Conservation (phyloP, 2,888 invertebrate genomes). For the Eubasilissa splendida region DNA sequence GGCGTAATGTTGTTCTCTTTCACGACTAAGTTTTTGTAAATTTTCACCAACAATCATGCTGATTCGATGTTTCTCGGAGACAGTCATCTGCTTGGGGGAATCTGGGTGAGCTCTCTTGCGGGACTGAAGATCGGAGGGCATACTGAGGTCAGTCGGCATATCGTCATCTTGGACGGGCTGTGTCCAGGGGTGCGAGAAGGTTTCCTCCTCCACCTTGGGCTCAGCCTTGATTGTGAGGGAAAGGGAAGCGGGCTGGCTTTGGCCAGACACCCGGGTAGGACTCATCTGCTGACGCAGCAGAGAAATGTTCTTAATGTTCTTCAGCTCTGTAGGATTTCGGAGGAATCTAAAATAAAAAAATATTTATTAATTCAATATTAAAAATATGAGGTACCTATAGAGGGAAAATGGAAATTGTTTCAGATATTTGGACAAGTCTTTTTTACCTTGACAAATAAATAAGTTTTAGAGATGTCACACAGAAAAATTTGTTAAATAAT, state of each 20-base stretch:
- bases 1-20: conserved; percentile 68
- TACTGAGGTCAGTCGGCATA: conserved; percentile 81
- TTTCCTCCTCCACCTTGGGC: conserved; percentile 68
- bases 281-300: conserved; percentile 87
- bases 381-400: not conserved
- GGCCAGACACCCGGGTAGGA: conserved; percentile 70
- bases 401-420: too few relatives aligned
- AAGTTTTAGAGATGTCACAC: too few relatives aligned
- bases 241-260: conserved; percentile 58
- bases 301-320: conserved; percentile 95
- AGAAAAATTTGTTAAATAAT: too few relatives aligned
- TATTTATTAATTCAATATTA: conserved; percentile 39
- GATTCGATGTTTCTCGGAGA: conserved; percentile 71
- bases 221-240: conserved; percentile 66
- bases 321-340: conserved; percentile 92
- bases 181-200: conserved; percentile 63
- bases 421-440: too few relatives aligned
- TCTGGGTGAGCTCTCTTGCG: conserved; percentile 58
- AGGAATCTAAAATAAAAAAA: conserved; percentile 79
- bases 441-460: too few relatives aligned
- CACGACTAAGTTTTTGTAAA: conserved; percentile 68
- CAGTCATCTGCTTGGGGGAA: conserved; percentile 63
- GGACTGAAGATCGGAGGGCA: conserved; percentile 62
- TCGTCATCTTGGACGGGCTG: conserved; percentile 73
- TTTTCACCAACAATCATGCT: conserved; percentile 71